Conservation (phyloP, 1,140 invertebrate species). For the Trachelipus rathkii region DNA sequence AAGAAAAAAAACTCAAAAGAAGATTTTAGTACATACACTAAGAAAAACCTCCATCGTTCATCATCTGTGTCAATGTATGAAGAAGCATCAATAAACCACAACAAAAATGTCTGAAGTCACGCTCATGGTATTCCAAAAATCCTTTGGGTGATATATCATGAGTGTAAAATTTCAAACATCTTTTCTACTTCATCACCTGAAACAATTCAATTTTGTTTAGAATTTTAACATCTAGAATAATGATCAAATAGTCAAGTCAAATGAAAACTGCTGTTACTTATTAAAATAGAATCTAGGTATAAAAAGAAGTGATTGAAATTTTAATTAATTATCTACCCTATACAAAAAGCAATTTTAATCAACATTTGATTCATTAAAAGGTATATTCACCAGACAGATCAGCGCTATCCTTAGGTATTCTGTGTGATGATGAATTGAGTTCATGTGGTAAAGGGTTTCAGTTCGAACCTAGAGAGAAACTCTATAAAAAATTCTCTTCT, state of each 20-base stretch:
- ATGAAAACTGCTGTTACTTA: too few relatives aligned
- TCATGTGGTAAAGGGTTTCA: too few relatives aligned
- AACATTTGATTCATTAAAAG: too few relatives aligned
- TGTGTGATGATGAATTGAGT: too few relatives aligned
- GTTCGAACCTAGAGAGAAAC: too few relatives aligned
- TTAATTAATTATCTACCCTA: too few relatives aligned
- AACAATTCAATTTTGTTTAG: not conserved
- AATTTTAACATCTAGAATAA: not conserved
- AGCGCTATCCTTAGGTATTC: too few relatives aligned
- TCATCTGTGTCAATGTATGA: conserved; percentile 90
- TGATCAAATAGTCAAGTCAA: too few relatives aligned
- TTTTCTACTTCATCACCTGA: not conserved
- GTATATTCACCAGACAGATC: too few relatives aligned
- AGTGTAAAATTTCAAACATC: conserved; percentile 73
- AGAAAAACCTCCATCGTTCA: conserved; percentile 84
- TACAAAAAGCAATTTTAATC: too few relatives aligned
- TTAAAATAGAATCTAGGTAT: too few relatives aligned
- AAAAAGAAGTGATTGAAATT: not conserved
- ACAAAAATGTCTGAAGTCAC: conserved; percentile 84
- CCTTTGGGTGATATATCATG: conserved; percentile 64
- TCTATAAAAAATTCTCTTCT: too few relatives aligned
- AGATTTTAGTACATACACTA: conserved; percentile 77
- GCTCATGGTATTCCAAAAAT: conserved; percentile 73
- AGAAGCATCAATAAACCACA: conserved; percentile 93
- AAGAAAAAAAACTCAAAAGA: not conserved